Percentiles rank a stretch among this genome's conserved stretches.
Evolutionary conservation across 2,888 invertebrate genomes (phyloP).

Genomic region (Nezara viridula): DNA sequence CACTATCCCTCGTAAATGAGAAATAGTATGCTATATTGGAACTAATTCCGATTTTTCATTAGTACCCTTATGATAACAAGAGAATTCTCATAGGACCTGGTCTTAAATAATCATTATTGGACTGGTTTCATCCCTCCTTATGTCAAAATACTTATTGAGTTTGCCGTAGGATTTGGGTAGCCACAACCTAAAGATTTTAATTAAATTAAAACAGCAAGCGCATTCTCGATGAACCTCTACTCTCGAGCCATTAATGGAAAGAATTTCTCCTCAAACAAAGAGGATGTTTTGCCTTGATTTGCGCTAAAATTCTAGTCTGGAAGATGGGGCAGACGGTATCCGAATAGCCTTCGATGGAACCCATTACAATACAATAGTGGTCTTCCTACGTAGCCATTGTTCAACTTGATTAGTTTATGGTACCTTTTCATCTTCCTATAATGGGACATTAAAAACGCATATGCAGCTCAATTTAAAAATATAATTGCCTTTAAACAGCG

Average conservation of each 20-base stretch:
- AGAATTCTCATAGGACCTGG: too few relatives aligned
- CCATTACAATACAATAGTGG: slow-evolving; percentile 41
- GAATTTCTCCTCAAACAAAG: background rate
- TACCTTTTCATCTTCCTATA: background rate
- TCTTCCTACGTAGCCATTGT: slow-evolving; percentile 43
- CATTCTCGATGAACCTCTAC: background rate
- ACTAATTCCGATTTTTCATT: too few relatives aligned
- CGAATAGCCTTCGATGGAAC: slow-evolving; percentile 17
- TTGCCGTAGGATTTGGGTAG: background rate
- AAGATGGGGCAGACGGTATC: background rate
- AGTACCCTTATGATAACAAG: too few relatives aligned
- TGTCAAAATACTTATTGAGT: too few relatives aligned
- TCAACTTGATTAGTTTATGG: slow-evolving; percentile 23
- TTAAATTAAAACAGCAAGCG: background rate
- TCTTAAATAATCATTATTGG: too few relatives aligned
- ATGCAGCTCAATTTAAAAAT: slow-evolving; percentile 10
- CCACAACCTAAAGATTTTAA: background rate
- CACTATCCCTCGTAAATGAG: too few relatives aligned
- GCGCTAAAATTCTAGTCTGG: background rate
- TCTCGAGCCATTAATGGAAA: background rate
- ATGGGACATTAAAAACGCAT: slow-evolving; percentile 16
- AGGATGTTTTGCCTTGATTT: background rate
- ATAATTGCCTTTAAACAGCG: slow-evolving; percentile 2
- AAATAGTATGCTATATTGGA: too few relatives aligned
- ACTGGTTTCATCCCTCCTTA: too few relatives aligned